A percentile compares a stretch with the other conserved stretches of the same genome.
These are phyloP conservation scores for Taxidea taxus DNA, from an alignment of 2,113 vertebrate species.

Conservation along the genomic window DNA sequence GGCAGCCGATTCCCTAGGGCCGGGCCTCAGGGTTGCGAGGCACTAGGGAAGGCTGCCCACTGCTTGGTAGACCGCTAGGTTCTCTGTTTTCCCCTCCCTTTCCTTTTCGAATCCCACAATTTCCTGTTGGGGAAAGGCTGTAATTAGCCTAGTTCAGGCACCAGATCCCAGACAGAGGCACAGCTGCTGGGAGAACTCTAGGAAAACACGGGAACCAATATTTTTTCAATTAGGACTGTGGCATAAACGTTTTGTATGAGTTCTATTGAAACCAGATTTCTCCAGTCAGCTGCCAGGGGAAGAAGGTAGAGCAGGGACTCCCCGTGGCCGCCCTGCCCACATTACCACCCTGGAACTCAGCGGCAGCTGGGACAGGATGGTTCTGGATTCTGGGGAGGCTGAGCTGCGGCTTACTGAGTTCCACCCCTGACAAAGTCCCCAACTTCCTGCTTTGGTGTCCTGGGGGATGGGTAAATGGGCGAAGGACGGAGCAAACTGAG, in stretches of 20 bases:
- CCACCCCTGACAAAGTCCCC: background rate
- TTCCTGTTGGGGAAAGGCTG: conserved; percentile 34
- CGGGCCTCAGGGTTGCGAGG: background rate
- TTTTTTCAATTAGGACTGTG: conserved; percentile 51
- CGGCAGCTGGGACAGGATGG: background rate
- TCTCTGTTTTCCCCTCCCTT: conserved; percentile 54
- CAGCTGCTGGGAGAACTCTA: background rate
- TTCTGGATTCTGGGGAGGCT: background rate
- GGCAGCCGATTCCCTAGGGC: background rate
- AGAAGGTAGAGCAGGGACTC: background rate
- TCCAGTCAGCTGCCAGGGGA: conserved; percentile 45
- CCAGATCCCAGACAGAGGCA: conserved; percentile 10
- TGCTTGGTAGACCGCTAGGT: conserved; percentile 41
- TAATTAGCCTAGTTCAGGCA: conserved; percentile 52
- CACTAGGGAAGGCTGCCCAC: background rate
- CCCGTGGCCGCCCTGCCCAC: background rate
- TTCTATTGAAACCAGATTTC: conserved; percentile 61
- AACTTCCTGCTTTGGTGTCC: conserved; percentile 42
- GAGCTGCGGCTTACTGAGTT: background rate
- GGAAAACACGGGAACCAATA: conserved; percentile 37
- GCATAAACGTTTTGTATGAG: conserved; percentile 15
- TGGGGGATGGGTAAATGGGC: background rate
- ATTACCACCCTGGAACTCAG: background rate
- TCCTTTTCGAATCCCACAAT: conserved; percentile 63
- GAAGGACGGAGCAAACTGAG: background rate